Base-by-base conservation (phyloP, 2,888 invertebrate genomes). In the Pterostichus niger region DNA sequence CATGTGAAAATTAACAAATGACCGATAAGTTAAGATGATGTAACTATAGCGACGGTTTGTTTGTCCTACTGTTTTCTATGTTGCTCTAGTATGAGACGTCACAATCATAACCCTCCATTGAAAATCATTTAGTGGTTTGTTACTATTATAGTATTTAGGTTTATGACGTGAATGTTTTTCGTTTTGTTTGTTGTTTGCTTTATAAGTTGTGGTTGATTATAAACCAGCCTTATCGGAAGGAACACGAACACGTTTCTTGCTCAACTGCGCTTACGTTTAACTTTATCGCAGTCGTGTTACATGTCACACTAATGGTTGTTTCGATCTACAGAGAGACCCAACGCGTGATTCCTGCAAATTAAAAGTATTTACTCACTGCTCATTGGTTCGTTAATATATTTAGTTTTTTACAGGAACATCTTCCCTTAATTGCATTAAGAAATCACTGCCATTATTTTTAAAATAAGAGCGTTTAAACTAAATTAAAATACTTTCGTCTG, bases 311-410 rank as follows among this genome's bases (percentile, higher is more conserved):
- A 59, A 59, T 64, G 35, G 35, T 6, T 13, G 35, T 64, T 35
- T 64, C 64, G 13, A 35, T 64, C 64, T 33, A 6, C 49, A 40
- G 6, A 24, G 10, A 64, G 64, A 64, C 35, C 35, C 13, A 64
- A 64, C 64, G 64, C 64, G 35, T 64, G 64, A 64, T 35, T 35
- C 35, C 13, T 64, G 64, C 64, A 35, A 64, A 64, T 64, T 64
- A 64, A 64, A 64, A 59, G 59, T 35, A 35, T 64, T 33, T 64
- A 10, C 64, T 64, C 33, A 24, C 31, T 59, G 24, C 31, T 56
- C 31, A 33, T n/a, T n/a, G 49, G 13, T 11, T 49, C 11, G 49
- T 64, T 33, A 64, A 35, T 35, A 64, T 33, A 64, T 35, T 64
- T 64, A n/a, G 13, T n/a, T 49, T 49, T 49, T 13, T 49, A 2